Conservation (phyloP, 2,888 invertebrate species). For the Aleiodes alternator region DNA sequence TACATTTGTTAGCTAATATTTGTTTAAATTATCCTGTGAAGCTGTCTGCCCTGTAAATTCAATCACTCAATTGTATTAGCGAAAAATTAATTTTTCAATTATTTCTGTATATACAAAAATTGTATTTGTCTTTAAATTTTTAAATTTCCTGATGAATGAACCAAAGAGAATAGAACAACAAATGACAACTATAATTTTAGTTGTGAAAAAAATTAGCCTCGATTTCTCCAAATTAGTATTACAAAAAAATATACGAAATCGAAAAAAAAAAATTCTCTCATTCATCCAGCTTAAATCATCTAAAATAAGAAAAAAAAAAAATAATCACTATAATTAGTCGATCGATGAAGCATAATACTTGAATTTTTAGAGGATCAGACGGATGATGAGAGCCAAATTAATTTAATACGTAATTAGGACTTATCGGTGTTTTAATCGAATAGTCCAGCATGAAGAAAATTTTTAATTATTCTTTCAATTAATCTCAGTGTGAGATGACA, state of each 20-base stretch:
- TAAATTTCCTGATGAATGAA: constrained; percentile 10
- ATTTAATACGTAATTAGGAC: neutral
- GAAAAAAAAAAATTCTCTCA: constrained; percentile 1
- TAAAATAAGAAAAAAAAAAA: neutral
- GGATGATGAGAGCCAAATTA: neutral
- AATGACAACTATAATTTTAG: constrained; percentile 3
- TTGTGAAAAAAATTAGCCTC: neutral
- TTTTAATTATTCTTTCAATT: neutral
- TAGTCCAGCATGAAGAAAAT: neutral
- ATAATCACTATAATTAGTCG: constrained; percentile 23
- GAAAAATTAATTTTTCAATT: neutral
- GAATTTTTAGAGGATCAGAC: constrained; percentile 21
- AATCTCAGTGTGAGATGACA: neutral
- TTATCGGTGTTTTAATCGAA: constrained; percentile 27
- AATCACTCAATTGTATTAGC: too few relatives aligned
- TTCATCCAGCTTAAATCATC: constrained; percentile 28
- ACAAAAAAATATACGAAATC: constrained; percentile 12
- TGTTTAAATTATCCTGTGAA: too few relatives aligned
- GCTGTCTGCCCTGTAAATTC: too few relatives aligned
- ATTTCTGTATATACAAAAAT: constrained; percentile 2
- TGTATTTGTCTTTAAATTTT: constrained; percentile 10
- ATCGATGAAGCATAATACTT: constrained; percentile 37
- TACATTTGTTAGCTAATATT: too few relatives aligned
- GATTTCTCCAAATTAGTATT: constrained; percentile 33
- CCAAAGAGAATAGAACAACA: constrained; percentile 34